A percentile compares a stretch with the other conserved stretches of the same genome.
Evolutionary conservation across 2,888 invertebrate genomes (phyloP).

Genomic region (Podabrus alpinus): DNA sequence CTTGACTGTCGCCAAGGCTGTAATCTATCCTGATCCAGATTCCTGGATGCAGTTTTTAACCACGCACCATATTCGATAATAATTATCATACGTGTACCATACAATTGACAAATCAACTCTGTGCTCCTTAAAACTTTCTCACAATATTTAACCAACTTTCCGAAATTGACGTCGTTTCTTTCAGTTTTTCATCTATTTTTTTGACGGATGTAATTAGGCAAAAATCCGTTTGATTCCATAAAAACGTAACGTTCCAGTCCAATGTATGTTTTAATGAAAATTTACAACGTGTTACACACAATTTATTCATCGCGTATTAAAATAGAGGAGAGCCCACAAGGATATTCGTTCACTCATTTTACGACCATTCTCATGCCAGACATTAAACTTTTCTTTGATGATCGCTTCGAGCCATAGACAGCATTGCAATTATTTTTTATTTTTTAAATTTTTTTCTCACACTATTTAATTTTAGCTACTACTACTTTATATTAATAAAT

Average conservation of each 20-base stretch:
- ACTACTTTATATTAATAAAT: neutral
- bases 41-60: constrained; percentile 13
- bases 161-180: neutral
- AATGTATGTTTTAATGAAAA: neutral
- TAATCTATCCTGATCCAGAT: constrained; percentile 26
- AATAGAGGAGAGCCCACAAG: neutral
- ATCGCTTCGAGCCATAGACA: neutral
- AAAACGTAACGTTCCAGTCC: neutral
- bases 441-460: neutral
- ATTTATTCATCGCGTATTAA: neutral
- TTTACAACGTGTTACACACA: neutral
- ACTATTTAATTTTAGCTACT: neutral
- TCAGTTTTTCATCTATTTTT: neutral
- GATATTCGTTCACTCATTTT: neutral
- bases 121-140: neutral
- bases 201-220: constrained; percentile 1
- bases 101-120: neutral
- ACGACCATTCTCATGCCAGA: neutral
- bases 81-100: neutral
- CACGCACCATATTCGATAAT: neutral
- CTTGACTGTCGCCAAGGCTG: constrained; percentile 36
- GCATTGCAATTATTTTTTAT: neutral
- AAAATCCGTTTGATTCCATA: neutral
- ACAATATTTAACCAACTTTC: neutral
- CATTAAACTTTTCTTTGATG: neutral